Evolutionary conservation across 2,797 vertebrate genomes (phyloP).

Genomic region (Fistularia commersonii): DNA sequence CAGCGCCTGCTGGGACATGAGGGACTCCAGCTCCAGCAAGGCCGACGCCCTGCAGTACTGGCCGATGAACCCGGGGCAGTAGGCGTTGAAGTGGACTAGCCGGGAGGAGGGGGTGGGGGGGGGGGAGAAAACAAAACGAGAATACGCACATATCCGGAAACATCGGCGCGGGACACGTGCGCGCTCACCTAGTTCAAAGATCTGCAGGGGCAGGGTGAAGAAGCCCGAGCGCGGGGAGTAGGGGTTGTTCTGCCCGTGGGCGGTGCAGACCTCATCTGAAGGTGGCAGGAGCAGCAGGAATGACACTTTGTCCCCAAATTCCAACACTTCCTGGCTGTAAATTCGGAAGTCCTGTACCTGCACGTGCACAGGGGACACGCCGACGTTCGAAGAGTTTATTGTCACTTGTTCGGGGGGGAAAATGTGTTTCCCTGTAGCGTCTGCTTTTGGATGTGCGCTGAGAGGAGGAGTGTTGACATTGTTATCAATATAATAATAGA

Average conservation of each 20-base stretch:
- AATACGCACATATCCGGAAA: neutral
- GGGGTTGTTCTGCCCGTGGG: slow-evolving; percentile 87
- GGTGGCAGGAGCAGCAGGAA: slow-evolving; percentile 88
- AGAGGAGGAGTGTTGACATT: no score
- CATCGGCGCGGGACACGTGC: neutral
- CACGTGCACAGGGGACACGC: slow-evolving; percentile 23
- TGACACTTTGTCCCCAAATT: slow-evolving; percentile 86
- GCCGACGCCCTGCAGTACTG: slow-evolving; percentile 89
- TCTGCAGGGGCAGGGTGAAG: slow-evolving; percentile 86
- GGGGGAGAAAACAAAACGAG: neutral
- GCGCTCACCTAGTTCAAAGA: slow-evolving; percentile 87
- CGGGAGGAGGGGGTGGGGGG: neutral
- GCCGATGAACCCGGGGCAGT: slow-evolving; percentile 82
- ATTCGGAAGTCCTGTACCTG: slow-evolving; percentile 88
- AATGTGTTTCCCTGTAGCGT: no score
- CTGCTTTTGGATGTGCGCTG: no score
- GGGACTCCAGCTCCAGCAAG: slow-evolving; percentile 85
- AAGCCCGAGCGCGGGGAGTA: slow-evolving; percentile 84
- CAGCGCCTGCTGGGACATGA: slow-evolving; percentile 89
- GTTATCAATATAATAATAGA: no score
- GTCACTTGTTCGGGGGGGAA: no score
- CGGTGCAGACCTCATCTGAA: slow-evolving; percentile 86
- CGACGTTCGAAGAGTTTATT: no score
- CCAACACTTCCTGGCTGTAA: slow-evolving; percentile 88
- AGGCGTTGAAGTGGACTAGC: slow-evolving; percentile 86